phyloP scores from a whole-genome alignment of 2,888 invertebrate genomes.

The Cyaniris semiargus region DNA sequence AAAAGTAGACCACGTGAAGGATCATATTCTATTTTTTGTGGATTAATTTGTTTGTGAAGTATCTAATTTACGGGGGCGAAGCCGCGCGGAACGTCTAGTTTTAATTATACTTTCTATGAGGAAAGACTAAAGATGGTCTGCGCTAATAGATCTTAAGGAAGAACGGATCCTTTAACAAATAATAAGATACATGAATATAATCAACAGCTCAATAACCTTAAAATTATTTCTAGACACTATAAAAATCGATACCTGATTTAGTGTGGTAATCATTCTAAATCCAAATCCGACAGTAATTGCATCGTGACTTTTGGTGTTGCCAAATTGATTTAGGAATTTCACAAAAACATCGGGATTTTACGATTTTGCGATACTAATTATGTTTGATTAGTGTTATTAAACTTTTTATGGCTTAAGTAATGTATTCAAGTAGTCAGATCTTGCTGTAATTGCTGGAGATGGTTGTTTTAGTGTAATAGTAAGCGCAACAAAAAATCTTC shows the following conservation, averaged over 20 bases:
- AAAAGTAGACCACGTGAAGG: too few species aligned
- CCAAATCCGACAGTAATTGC: constrained; percentile 54
- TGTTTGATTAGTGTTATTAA: not conserved
- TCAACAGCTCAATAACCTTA: constrained; percentile 30
- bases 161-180: not conserved
- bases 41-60: too few species aligned
- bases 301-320: constrained; percentile 45
- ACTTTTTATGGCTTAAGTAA: not conserved
- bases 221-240: constrained; percentile 19
- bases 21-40: too few species aligned
- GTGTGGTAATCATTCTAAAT: constrained; percentile 19
- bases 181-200: constrained; percentile 3
- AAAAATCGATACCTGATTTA: constrained; percentile 29
- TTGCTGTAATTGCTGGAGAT: not conserved
- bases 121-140: not conserved
- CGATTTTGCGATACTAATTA: constrained; percentile 9
- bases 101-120: not conserved
- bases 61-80: too few species aligned
- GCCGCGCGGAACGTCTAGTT: too few species aligned
- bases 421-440: not conserved
- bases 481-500: not conserved
- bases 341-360: not conserved
- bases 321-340: constrained; percentile 22
- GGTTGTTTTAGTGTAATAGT: not conserved
- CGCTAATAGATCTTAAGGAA: not conserved